Conservation (phyloP, 1,140 invertebrate species). For the Sycophaga agraensis region DNA sequence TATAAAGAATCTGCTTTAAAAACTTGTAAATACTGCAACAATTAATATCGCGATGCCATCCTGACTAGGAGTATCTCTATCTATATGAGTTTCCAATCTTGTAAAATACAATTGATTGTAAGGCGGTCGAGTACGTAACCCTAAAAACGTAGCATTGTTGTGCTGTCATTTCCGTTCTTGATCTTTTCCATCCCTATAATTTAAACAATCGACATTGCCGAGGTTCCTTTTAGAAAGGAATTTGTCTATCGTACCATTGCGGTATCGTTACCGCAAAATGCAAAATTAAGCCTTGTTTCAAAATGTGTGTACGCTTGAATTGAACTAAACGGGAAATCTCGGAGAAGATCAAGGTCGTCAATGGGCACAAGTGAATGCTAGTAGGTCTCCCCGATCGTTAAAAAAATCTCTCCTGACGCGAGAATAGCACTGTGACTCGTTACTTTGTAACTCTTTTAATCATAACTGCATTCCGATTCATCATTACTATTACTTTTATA, state of each 20-base stretch:
- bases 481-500: constrained; percentile 27
- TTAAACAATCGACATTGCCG: too few species aligned
- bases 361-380: constrained; percentile 7
- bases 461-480: constrained; percentile 8
- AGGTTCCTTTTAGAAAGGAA: too few species aligned
- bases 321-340: too few species aligned
- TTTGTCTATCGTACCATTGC: too few species aligned
- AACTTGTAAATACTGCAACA: constrained; percentile 53
- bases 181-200: not conserved
- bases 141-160: constrained; percentile 13
- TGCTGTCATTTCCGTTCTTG: not conserved
- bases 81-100: constrained; percentile 15
- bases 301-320: too few species aligned
- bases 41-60: constrained; percentile 51
- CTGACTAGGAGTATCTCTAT: constrained; percentile 48
- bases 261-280: not conserved
- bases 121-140: constrained; percentile 15
- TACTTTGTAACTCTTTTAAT: constrained; percentile 21
- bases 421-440: constrained; percentile 12
- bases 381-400: constrained; percentile 5
- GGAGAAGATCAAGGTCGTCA: constrained; percentile 7
- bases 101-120: constrained; percentile 27
- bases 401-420: not conserved
- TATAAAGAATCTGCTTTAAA: constrained; percentile 37
- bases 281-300: too few species aligned